Percentiles rank a stretch among this genome's conserved stretches.
Conservation (phyloP, 2,113 vertebrate species). For the Rattus rattus region DNA sequence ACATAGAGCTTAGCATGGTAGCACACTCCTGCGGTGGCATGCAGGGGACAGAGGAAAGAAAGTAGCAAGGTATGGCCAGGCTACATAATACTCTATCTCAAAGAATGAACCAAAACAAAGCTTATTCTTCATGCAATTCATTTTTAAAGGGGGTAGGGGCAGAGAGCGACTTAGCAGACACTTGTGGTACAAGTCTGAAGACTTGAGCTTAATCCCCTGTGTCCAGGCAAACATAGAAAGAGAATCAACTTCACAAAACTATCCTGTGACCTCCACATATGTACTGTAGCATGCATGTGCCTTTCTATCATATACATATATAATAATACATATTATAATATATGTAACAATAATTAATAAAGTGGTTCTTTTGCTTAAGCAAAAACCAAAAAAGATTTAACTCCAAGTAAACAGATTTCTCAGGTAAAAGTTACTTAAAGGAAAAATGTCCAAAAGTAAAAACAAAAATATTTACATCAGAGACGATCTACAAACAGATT, state of each 20-base stretch:
- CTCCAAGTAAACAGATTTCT: constrained; percentile 4
- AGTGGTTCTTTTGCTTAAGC: not conserved
- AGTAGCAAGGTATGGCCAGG: not conserved
- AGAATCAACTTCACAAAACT: not conserved
- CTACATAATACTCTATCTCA: not conserved
- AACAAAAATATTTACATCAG: constrained; percentile 36
- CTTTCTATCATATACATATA: not conserved
- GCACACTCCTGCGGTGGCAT: not conserved
- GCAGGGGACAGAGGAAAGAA: not conserved
- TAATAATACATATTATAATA: too few relatives aligned
- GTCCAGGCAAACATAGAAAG: not conserved
- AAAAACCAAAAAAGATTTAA: not conserved
- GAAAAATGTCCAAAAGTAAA: constrained; percentile 52
- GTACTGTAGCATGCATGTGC: not conserved
- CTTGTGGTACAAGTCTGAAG: too few relatives aligned
- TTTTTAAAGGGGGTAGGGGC: not conserved
- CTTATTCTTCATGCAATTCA: not conserved
- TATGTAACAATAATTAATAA: not conserved
- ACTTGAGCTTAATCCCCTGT: not conserved
- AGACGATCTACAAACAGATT: constrained; percentile 5
- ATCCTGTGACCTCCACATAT: not conserved
- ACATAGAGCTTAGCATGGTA: not conserved
- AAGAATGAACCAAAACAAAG: not conserved
- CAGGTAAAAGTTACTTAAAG: constrained; percentile 31
- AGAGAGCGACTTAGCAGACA: too few relatives aligned